phyloP scores from a whole-genome alignment of 2,888 invertebrate species.

The Agrilus mali region DNA sequence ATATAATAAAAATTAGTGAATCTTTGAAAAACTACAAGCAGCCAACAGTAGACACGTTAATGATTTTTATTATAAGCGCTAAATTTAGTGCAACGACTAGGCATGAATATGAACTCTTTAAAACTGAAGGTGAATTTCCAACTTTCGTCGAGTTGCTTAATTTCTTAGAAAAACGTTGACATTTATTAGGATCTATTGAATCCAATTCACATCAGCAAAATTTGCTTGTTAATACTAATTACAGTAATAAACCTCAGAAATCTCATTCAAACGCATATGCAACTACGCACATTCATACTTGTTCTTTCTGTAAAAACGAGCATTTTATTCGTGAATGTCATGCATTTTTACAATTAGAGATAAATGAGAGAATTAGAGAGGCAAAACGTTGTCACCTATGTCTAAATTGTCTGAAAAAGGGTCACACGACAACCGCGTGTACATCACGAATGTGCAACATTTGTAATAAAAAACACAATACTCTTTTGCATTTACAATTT shows the following conservation, averaged over 20 bases:
- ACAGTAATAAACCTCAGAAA: no score
- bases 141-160: neutral
- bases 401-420: neutral
- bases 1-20: no score
- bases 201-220: neutral
- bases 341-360: neutral
- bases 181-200: neutral
- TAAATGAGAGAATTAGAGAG: neutral
- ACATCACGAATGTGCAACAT: no score
- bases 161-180: neutral
- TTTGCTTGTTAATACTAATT: no score
- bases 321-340: no score
- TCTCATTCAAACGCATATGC: no score
- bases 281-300: no score
- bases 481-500: no score
- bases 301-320: no score
- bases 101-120: neutral
- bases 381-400: neutral
- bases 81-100: neutral
- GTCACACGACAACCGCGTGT: no score
- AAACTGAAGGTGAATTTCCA: neutral
- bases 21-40: neutral
- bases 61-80: neutral
- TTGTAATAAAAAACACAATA: no score
- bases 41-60: neutral